Conservation (phyloP, 2,888 invertebrate genomes). For the Limulus polyphemus region DNA sequence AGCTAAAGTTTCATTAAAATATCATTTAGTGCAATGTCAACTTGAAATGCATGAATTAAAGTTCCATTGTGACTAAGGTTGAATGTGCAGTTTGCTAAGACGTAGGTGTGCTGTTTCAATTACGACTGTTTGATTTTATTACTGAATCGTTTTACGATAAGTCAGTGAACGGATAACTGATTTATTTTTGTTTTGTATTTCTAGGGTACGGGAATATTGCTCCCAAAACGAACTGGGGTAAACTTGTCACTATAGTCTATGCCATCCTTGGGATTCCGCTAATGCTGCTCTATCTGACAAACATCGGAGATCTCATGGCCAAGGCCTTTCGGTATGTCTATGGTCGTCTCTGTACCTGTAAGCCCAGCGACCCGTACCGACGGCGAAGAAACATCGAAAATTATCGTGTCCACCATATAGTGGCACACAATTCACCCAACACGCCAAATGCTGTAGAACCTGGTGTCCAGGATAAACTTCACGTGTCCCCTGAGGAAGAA, state of each 20-base stretch:
- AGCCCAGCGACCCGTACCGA: slow-evolving; percentile 43
- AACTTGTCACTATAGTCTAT: slow-evolving; percentile 44
- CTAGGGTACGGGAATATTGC: slow-evolving; percentile 28
- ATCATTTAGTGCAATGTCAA: no score
- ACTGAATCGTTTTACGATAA: no score
- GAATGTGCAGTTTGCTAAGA: no score
- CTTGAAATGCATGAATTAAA: no score
- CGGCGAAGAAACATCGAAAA: slow-evolving; percentile 16
- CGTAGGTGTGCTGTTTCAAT: no score
- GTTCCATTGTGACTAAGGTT: no score
- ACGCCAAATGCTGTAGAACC: slow-evolving; percentile 20
- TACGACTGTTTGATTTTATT: no score
- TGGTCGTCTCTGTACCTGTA: slow-evolving; percentile 35
- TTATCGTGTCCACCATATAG: slow-evolving; percentile 26
- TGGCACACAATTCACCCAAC: slow-evolving; percentile 26
- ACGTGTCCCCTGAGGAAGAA: slow-evolving; percentile 24
- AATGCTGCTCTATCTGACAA: slow-evolving; percentile 72
- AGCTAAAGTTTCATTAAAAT: no score
- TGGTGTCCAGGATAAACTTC: slow-evolving; percentile 24
- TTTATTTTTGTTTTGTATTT: no score
- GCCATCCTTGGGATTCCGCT: slow-evolving; percentile 76
- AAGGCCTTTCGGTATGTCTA: slow-evolving; percentile 27
- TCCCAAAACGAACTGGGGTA: slow-evolving; percentile 26
- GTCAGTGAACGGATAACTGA: no score
- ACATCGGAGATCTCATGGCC: slow-evolving; percentile 63